A percentile compares a stretch with the other conserved stretches of the same genome.
These are phyloP conservation scores for Pangasianodon hypophthalmus DNA, from an alignment of 2,113 vertebrate genomes.

Conservation along the genomic window DNA sequence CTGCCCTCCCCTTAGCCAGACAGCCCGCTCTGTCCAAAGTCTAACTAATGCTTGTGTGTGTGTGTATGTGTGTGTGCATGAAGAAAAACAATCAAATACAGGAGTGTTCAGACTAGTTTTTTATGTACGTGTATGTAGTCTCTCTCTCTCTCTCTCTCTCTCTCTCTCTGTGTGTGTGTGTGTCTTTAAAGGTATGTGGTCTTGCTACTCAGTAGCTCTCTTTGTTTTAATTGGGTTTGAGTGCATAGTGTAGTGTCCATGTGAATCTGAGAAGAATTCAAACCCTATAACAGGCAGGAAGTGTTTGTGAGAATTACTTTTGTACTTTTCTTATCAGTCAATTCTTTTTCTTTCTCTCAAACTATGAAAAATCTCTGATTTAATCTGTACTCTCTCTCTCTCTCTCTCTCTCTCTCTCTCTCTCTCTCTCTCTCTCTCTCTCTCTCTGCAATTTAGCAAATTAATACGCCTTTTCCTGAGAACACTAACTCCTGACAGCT, in stretches of 20 bases:
- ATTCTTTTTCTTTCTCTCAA: background rate
- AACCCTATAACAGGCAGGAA: background rate
- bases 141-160: no score
- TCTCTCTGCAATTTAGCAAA: slow-evolving; percentile 27
- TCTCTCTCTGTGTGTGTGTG: slow-evolving; percentile 5
- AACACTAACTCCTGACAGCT: slow-evolving; percentile 63
- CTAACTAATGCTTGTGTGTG: slow-evolving; percentile 45
- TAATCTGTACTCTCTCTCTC: background rate
- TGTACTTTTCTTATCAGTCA: background rate
- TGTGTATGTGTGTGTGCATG: background rate
- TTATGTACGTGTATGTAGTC: no score
- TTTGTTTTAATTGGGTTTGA: background rate
- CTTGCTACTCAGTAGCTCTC: background rate
- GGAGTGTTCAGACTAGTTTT: background rate
- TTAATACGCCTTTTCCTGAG: slow-evolving; percentile 46
- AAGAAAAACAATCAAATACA: slow-evolving; percentile 3
- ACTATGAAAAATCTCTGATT: background rate
- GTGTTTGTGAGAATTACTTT: background rate
- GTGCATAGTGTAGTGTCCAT: background rate
- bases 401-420: slow-evolving; percentile 1
- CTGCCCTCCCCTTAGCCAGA: slow-evolving; percentile 51
- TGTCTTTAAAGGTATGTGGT: background rate
- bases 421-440: background rate
- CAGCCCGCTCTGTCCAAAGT: slow-evolving; percentile 53
- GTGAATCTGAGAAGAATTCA: background rate